A percentile compares a stretch with the other conserved stretches of the same genome.
These are phyloP conservation scores for Vicugna pacos DNA, from an alignment of 2,113 vertebrate genomes.

Conservation along the genomic window DNA sequence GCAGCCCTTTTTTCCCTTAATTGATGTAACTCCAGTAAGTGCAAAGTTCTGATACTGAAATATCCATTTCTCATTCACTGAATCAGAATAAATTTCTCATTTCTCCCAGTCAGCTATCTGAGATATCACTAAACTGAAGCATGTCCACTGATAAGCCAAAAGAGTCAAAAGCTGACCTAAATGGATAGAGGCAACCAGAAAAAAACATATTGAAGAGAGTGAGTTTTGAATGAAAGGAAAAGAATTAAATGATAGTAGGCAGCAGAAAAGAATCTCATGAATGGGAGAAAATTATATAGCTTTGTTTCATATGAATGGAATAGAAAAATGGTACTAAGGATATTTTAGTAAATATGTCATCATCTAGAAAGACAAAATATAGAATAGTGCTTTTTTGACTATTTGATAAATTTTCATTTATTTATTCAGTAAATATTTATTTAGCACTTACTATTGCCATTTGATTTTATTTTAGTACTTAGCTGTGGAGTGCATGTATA, in stretches of 20 bases:
- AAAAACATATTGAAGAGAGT: not conserved
- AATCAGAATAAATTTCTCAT: not conserved
- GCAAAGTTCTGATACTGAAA: not conserved
- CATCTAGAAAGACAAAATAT: not conserved
- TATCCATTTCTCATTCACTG: not conserved
- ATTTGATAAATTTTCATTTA: not conserved
- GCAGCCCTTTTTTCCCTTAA: not conserved
- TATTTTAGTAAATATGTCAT: not conserved
- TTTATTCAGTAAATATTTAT: constrained; percentile 25
- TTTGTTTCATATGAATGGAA: not conserved
- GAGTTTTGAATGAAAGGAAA: not conserved
- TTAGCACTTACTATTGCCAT: not conserved
- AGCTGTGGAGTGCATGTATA: not conserved
- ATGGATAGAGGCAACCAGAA: not conserved
- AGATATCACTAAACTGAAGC: not conserved
- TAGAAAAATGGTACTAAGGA: not conserved
- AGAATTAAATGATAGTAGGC: not conserved
- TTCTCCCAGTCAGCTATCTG: not conserved
- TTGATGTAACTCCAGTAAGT: not conserved
- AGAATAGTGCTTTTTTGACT: not conserved
- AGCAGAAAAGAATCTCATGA: not conserved
- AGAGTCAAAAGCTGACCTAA: not conserved
- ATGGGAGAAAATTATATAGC: not conserved
- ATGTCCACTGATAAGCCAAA: not conserved
- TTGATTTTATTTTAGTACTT: not conserved